A percentile compares a stretch with the other conserved stretches of the same genome.
Conservation (phyloP, 2,797 vertebrate species). For the Nasua narica region DNA sequence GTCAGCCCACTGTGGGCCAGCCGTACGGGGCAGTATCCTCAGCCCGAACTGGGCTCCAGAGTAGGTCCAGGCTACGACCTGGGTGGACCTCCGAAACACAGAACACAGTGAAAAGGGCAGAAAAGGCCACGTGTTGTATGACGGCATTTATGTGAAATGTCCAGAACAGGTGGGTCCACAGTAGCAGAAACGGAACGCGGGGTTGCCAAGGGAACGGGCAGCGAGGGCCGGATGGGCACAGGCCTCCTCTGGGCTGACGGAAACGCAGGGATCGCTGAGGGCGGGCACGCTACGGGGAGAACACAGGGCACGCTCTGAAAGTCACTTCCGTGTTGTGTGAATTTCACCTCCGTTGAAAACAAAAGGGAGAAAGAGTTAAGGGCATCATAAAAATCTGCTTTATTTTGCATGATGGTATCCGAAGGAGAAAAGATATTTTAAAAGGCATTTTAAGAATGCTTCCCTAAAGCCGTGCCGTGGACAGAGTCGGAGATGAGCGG, state of each 20-base stretch:
- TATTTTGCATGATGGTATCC: not conserved
- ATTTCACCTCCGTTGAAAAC: not conserved
- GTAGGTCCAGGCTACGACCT: fast-evolving
- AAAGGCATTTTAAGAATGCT: not conserved
- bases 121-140: fast-evolving
- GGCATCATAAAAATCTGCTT: not conserved
- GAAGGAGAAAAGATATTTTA: not conserved
- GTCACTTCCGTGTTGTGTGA: too few species aligned
- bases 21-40: fast-evolving
- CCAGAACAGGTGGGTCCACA: fast-evolving
- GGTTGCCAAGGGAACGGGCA: too few species aligned
- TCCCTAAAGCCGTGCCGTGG: not conserved
- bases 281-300: fast-evolving
- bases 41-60: too few species aligned
- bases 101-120: not conserved
- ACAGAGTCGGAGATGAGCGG: not conserved
- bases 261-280: fast-evolving
- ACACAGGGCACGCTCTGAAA: not conserved
- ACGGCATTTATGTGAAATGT: fast-evolving
- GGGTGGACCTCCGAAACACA: not conserved
- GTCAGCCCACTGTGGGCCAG: fast-evolving
- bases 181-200: not conserved
- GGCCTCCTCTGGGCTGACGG: not conserved
- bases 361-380: not conserved
- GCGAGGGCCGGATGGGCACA: fast-evolving